Evolutionary conservation across 2,797 vertebrate species (phyloP), one percentile per base, ranked within the genome.

Genomic region (Cheirogaleus major): DNA sequence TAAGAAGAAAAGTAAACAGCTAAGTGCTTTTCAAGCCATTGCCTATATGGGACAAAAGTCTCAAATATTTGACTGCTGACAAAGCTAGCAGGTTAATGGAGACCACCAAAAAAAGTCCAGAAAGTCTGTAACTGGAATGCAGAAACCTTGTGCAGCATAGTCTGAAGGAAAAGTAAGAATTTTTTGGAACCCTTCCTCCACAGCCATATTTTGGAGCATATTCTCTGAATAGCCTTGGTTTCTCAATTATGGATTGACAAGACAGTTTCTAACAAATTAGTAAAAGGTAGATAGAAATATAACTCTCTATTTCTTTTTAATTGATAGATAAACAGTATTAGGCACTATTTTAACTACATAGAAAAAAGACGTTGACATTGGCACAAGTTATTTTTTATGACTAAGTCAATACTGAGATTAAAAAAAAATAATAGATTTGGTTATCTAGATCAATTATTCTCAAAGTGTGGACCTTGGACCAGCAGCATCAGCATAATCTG

Each of bases 1-100:
- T 95, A 93, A 95, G 69, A 48, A 89, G 91, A 89, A 98, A 96
- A 96, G 7, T 52, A 90, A 96, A 70, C 38, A 94, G 32, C 79
- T 96, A 92, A 81, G 50, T 95, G 95, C 93, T 97, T 97, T 97
- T 96, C 78, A 95, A 92, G 59, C 6, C 96, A 97, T 82, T 97
- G 38, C 75, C 6, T 65, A 73, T 96, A 67, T 7, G 0, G 92
- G 79, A 61, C 18, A 15, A 67, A 89, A 95, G 50, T 80, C 87
- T 96, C 80, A 94, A 80, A 92, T 96, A 90, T 96, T 97, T 85
- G 32, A 48, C 4, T 89, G 78, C 30, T 96, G 65, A 48, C 38
- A 61, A 50, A 81, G 17, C n/a, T 59, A 91, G 27, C 43, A 95
- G 50, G n/a, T 86, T 89, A 90, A 73, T 48, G 78, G 85, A 96